These are phyloP conservation scores for Metaphire vulgaris DNA, from an alignment of 1,140 invertebrate species.

Conservation along the genomic window DNA sequence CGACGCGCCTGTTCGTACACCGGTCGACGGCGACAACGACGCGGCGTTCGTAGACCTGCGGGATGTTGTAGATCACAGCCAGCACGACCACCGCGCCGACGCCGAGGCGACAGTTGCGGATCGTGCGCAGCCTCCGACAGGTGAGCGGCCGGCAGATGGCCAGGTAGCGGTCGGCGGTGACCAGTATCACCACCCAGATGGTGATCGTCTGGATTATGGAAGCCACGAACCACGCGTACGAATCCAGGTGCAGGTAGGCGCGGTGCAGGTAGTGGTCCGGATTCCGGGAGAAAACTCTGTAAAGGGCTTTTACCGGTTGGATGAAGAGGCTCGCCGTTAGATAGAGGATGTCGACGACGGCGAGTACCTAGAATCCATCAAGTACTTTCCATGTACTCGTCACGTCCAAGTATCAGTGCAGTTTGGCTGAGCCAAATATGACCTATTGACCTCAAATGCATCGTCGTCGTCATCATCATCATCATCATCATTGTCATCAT, in stretches of 20 bases:
- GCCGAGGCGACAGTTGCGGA: background rate
- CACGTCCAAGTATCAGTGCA: too few relatives aligned
- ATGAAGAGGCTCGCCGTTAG: constrained; percentile 24
- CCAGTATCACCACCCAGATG: constrained; percentile 25
- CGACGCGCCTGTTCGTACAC: background rate
- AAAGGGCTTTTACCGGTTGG: constrained; percentile 15
- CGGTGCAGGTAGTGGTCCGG: background rate
- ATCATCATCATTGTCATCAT: too few relatives aligned
- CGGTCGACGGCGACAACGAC: background rate
- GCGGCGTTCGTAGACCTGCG: constrained; percentile 19
- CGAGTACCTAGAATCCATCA: constrained; percentile 19
- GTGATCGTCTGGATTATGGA: constrained; percentile 26
- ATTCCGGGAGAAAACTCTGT: constrained; percentile 2
- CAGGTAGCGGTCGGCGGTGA: constrained; percentile 26
- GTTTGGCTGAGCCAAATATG: too few relatives aligned
- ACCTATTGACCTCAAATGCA: too few relatives aligned
- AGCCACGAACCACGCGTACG: constrained; percentile 18
- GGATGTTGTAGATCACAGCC: constrained; percentile 25
- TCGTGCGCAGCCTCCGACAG: constrained; percentile 8
- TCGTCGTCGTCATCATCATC: too few relatives aligned
- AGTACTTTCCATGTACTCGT: too few relatives aligned
- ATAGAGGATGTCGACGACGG: constrained; percentile 23
- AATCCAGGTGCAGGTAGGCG: constrained; percentile 14
- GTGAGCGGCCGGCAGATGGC: constrained; percentile 22
- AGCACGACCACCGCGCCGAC: constrained; percentile 12